A percentile compares a stretch with the other conserved stretches of the same genome.
Evolutionary conservation across 2,797 vertebrate species (phyloP).

Genomic region (Carduelis carduelis): DNA sequence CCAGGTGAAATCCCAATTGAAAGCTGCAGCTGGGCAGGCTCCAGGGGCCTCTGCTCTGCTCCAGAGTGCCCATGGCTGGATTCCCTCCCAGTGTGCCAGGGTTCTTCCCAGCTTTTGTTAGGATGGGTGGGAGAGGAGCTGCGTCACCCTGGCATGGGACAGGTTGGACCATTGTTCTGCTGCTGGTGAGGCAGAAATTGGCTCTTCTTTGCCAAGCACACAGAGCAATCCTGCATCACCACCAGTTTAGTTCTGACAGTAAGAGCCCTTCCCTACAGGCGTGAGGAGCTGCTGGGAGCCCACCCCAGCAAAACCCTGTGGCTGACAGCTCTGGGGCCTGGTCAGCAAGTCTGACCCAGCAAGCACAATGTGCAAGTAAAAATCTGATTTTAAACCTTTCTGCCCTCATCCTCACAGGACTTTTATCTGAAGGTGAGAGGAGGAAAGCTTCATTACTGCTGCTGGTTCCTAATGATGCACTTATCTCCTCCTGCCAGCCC

Average conservation of each 20-base stretch:
- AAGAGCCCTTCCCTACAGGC: neutral
- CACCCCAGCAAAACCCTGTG: neutral
- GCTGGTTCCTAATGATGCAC: neutral
- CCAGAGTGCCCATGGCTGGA: rapidly evolving
- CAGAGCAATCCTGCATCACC: neutral
- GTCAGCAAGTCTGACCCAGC: neutral
- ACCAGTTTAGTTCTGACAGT: neutral
- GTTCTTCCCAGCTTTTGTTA: neutral
- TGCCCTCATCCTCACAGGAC: neutral
- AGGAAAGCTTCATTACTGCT: neutral
- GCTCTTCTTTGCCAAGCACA: rapidly evolving
- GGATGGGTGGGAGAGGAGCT: neutral
- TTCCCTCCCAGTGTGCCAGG: rapidly evolving
- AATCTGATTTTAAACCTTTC: neutral
- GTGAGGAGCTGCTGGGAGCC: rapidly evolving
- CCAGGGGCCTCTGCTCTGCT: neutral
- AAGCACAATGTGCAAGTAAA: neutral
- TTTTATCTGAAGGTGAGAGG: neutral
- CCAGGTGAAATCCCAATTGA: neutral
- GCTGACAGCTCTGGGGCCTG: neutral
- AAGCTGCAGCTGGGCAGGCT: neutral
- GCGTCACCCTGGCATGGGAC: rapidly evolving
- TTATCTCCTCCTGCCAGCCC: neutral
- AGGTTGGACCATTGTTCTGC: neutral
- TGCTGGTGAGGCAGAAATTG: neutral